A percentile compares a stretch with the other conserved stretches of the same genome.
phyloP scores from a whole-genome alignment of 2,888 invertebrate species.

The Pycnomerus fuliginosus region DNA sequence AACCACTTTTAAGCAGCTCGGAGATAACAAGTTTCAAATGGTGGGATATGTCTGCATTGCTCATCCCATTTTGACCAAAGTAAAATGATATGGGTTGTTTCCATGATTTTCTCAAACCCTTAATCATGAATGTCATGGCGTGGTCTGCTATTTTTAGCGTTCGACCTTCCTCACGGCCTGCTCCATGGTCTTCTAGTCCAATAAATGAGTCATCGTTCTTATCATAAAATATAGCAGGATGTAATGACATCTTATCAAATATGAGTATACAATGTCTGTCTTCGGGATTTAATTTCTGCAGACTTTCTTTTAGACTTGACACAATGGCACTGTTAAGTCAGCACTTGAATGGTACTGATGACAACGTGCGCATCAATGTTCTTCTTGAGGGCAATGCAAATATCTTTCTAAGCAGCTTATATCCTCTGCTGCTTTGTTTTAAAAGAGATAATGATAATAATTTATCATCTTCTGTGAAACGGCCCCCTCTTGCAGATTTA shows the following conservation, averaged over 20 bases:
- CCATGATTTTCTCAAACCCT: constrained; percentile 14
- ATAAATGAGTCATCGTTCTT: constrained; percentile 4
- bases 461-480: not conserved
- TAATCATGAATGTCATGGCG: constrained; percentile 12
- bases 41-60: constrained; percentile 1
- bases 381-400: constrained; percentile 4
- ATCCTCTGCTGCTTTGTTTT: not conserved
- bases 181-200: constrained; percentile 12
- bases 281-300: not conserved
- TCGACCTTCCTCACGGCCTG: constrained; percentile 1
- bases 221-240: constrained; percentile 2
- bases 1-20: constrained; percentile 5
- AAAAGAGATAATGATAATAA: not conserved
- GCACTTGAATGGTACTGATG: not conserved
- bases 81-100: constrained; percentile 13
- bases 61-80: constrained; percentile 12
- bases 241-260: constrained; percentile 15
- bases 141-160: constrained; percentile 19
- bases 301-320: not conserved
- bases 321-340: not conserved
- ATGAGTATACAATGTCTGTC: constrained; percentile 10
- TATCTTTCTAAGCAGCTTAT: too few relatives aligned
- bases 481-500: not conserved
- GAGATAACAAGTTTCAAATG: constrained; percentile 7
- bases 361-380: not conserved